Evolutionary conservation across 1,140 invertebrate genomes (phyloP), one percentile per base, ranked within the genome.

Genomic region (Saccostrea cuccullata): DNA sequence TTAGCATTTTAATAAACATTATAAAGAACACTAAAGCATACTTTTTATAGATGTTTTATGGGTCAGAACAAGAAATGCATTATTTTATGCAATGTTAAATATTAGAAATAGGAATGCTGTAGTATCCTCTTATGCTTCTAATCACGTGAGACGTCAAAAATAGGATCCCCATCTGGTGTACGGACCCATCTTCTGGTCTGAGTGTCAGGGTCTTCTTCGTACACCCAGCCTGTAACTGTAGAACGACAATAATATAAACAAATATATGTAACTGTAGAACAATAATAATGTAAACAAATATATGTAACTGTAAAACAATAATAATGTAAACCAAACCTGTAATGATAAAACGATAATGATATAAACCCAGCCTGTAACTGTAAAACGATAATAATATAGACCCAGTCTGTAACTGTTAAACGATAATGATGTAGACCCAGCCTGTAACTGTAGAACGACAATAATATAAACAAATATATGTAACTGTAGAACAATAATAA

Each of bases 181-280:
- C 70, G 70, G 36, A 77, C 11, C 70, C 70, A 77, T 36, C 30
- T 77, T 13, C 70, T 77, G 70, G 26, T 77, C 26, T 77, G 23
- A 13, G 70, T 30, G 4, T 40, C 26, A 12, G 70, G 70, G 15
- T 77, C 70, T 73, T 73, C 67, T 77, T 77, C 70, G 36, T 36
- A 77, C 0, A 77, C 30, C 70, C 26, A 77, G 30, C 70, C 70
- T 30, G 70, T 77, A 6, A 77, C 70, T 77, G 12, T 17, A 12
- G 36, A 36, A 36, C n/a, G n/a, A n/a, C n/a, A n/a, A n/a, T n/a
- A n/a, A n/a, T n/a, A n/a, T n/a, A n/a, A n/a, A n/a, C n/a, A n/a
- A n/a, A n/a, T n/a, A n/a, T n/a, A n/a, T n/a, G n/a, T n/a, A n/a
- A n/a, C n/a, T n/a, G n/a, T n/a, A n/a, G n/a, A n/a, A n/a, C n/a